phyloP scores from a whole-genome alignment of 2,113 vertebrate species.

The Marcusenius ussheri region DNA sequence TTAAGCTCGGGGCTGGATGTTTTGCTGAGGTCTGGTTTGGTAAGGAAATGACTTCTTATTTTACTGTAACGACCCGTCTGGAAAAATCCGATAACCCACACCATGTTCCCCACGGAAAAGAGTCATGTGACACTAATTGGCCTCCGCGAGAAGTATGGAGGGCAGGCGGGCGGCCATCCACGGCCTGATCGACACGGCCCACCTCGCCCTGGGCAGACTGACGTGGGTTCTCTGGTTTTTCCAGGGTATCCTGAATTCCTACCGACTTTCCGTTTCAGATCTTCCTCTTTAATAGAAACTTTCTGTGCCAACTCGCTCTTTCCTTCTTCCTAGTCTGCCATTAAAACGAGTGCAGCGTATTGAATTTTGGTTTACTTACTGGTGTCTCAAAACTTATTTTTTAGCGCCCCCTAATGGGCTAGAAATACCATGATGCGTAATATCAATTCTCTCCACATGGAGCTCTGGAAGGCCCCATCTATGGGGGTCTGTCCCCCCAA shows the following conservation, averaged over 20 bases:
- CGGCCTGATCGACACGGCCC: background rate
- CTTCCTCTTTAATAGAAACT: conserved; percentile 1
- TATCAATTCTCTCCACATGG: background rate
- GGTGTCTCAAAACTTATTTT: background rate
- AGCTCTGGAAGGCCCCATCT: background rate
- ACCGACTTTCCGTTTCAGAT: background rate
- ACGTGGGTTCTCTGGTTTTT: conserved; percentile 1
- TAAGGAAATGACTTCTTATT: conserved; percentile 62
- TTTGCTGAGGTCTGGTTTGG: conserved; percentile 98
- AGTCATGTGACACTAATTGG: background rate
- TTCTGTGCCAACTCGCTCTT: background rate
- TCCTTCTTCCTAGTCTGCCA: background rate
- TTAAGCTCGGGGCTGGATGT: conserved; percentile 96
- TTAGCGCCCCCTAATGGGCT: background rate
- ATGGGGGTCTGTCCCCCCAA: background rate
- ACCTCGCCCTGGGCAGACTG: background rate
- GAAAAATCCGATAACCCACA: background rate
- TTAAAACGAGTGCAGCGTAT: background rate
- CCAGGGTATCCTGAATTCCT: conserved; percentile 11
- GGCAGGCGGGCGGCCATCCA: background rate
- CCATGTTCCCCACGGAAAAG: background rate
- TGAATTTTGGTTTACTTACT: background rate
- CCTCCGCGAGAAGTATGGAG: background rate
- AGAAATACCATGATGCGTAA: background rate
- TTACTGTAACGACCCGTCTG: background rate